Percentiles rank a stretch among this genome's conserved stretches.
phyloP scores from a whole-genome alignment of 1,140 invertebrate genomes.

The Euwallacea similis region DNA sequence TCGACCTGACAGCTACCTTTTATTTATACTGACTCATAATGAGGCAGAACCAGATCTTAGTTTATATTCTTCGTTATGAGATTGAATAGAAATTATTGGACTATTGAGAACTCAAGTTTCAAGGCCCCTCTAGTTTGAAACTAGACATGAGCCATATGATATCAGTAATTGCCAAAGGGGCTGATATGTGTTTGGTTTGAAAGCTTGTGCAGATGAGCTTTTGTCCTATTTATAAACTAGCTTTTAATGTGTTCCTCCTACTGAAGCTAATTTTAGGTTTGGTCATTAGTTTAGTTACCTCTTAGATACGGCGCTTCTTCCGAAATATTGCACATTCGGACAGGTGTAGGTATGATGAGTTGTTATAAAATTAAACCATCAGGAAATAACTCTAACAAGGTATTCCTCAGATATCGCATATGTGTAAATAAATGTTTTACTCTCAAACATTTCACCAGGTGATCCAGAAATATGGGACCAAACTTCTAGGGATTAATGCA shows the following conservation, averaged over 20 bases:
- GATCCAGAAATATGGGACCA: no score
- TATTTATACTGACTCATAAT: neutral
- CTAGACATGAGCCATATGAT: neutral
- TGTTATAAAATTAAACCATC: no score
- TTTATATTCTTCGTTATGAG: neutral
- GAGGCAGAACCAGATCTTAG: neutral
- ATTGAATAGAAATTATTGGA: neutral
- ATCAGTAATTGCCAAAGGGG: neutral
- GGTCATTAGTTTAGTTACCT: constrained; percentile 8
- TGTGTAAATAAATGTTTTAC: no score
- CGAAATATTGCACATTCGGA: neutral
- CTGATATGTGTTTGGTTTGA: neutral
- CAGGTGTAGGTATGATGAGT: no score
- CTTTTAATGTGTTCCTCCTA: constrained; percentile 4
- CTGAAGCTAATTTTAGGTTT: neutral
- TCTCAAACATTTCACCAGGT: no score
- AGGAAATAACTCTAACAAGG: no score
- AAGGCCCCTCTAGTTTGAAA: neutral
- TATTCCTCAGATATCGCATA: no score
- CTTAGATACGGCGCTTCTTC: constrained; percentile 1
- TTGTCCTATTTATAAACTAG: constrained; percentile 1
- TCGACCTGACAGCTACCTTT: neutral
- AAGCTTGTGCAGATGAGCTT: neutral
- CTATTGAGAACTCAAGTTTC: neutral
- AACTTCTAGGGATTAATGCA: no score